Base-by-base conservation (phyloP, 2,113 vertebrate species). In the Corynorhinus townsendii region DNA sequence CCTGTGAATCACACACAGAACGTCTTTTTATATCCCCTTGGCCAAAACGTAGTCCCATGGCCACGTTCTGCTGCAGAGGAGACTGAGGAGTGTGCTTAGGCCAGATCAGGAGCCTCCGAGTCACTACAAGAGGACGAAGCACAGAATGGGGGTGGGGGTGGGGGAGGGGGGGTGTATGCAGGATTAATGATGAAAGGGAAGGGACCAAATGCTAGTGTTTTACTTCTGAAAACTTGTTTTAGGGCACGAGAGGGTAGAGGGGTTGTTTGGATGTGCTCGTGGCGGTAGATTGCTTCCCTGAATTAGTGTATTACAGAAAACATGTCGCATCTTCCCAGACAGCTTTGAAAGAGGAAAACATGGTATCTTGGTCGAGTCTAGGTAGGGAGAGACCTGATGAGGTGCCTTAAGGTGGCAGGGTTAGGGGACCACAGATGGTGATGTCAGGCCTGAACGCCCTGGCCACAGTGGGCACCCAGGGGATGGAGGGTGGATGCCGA, bases 391-490 rank as follows among this genome's bases (percentile, higher is more conserved):
- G 45, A 30, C 11, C 56, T 2, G 9, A 0, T 49, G 4, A 30
- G 35, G 16, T 0, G 9, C 38, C 45, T 52, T 30, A 10, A 33
- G 43, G 52, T 64, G 43, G 35, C 38, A 11, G 33, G 15, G 8
- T 73, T 26, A 12, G 12, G n/a, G 62, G 28, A 76, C 59, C 73
- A 30, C 5, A 35, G 47, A 5, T 0, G 17, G 28, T 15, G 7
- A 30, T 66, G 62, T 72, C 59, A 7, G 28, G n/a, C 8, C 26
- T 11, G 52, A 47, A 16, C 47, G 17, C 28, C 54, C 9, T 0
- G 0, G 45, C 1, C 45, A 11, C 19, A 0, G 1, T 33, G 35
- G 80, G 35, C 73, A 5, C 30, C 20, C 14, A 0, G 30, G 64
- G 20, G 62, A 17, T 14, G 49, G 68, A 40, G 1, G 22, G 38